Evolutionary conservation across 2,888 invertebrate species (phyloP).

Genomic region (Xanthorhoe designata): DNA sequence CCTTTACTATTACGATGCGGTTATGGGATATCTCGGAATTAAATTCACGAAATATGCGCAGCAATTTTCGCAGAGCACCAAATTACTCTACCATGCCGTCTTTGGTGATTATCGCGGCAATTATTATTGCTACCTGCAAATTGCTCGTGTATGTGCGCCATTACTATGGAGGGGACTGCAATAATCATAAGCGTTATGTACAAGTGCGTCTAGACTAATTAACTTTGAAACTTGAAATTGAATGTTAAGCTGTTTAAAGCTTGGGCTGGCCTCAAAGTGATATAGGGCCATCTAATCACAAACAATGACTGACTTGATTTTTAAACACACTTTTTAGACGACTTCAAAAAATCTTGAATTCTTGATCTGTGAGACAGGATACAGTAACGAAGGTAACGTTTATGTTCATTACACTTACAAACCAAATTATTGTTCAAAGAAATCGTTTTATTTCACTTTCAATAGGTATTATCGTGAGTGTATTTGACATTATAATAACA

Average conservation of each 20-base stretch:
- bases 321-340: no score
- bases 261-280: slow-evolving; percentile 7
- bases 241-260: slow-evolving; percentile 18
- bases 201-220: slow-evolving; percentile 24
- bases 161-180: slow-evolving; percentile 1
- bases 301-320: background rate
- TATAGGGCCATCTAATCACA: background rate
- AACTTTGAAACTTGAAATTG: slow-evolving; percentile 28
- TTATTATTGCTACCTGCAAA: slow-evolving; percentile 6
- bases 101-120: slow-evolving; percentile 5
- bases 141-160: slow-evolving; percentile 9
- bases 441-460: no score
- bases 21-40: background rate
- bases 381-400: no score
- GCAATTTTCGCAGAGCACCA: background rate
- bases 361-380: no score
- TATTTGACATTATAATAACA: no score
- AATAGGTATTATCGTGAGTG: no score
- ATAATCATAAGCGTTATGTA: slow-evolving; percentile 25
- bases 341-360: no score
- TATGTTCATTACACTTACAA: background rate
- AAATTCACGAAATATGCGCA: background rate
- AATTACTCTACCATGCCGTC: background rate
- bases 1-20: background rate
- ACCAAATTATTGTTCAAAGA: no score